Percentiles rank a stretch among this genome's conserved stretches.
These are phyloP conservation scores for Platycheirus albimanus DNA, from an alignment of 2,888 invertebrate genomes.

Conservation along the genomic window DNA sequence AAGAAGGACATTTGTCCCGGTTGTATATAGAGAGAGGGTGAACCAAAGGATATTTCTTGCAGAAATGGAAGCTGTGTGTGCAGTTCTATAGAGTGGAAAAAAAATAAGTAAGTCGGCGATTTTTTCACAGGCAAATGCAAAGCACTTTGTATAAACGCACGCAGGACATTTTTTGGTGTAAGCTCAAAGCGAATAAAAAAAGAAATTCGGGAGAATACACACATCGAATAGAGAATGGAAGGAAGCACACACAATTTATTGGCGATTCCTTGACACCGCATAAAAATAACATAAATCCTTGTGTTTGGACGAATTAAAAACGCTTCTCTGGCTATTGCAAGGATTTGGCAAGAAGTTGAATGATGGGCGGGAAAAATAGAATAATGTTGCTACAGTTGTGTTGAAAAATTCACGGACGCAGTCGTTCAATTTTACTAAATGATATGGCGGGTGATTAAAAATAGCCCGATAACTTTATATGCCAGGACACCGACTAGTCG, in stretches of 20 bases:
- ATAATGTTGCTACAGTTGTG: not conserved
- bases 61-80: conserved; percentile 5
- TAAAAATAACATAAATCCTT: conserved; percentile 73
- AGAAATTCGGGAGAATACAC: not conserved
- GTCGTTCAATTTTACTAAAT: not conserved
- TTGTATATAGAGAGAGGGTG: conserved; percentile 20
- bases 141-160: conserved; percentile 26
- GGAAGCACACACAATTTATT: conserved; percentile 65
- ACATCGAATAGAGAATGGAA: conserved; percentile 26
- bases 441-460: too few relatives aligned
- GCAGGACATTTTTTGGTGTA: conserved; percentile 41
- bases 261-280: conserved; percentile 69
- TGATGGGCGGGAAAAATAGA: not conserved
- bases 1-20: conserved; percentile 11
- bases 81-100: not conserved
- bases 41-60: conserved; percentile 27
- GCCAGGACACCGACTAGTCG: too few relatives aligned
- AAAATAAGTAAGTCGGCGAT: conserved; percentile 40
- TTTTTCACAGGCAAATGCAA: conserved; percentile 52
- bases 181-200: conserved; percentile 5
- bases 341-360: not conserved
- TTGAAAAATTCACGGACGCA: conserved; percentile 20
- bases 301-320: conserved; percentile 66
- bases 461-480: too few relatives aligned
- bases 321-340: conserved; percentile 30